Base-by-base conservation (phyloP, 2,888 invertebrate genomes). In the Hemistola chrysoprasaria region DNA sequence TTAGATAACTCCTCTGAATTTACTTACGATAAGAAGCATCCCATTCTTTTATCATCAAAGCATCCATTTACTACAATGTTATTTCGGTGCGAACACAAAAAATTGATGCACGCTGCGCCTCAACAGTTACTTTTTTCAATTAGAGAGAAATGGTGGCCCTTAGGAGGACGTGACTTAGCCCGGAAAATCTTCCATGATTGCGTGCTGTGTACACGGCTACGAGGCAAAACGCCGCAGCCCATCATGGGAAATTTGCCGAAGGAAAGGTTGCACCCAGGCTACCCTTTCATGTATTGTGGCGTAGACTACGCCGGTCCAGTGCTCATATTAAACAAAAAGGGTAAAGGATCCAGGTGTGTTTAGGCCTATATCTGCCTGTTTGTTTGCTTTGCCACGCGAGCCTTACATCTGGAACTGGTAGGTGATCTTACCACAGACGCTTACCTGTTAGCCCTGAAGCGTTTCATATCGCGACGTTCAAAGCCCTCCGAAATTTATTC, bases 101-200 rank as follows among this genome's bases (percentile, higher is more conserved):
- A 32, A 6, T 25, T 44, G 1, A 11, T 47, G 0, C 44, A 50
- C 8, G 41, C 47, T n/a, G 44, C 41, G 2, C 47, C 35, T 6
- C 33, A 44, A 6, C n/a, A 37, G 3, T 22, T 50, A 2, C 28
- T 50, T 2, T 23, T 44, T 1, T 16, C 24, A 0, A 16, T 50
- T 5, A 20, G 43, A 6, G 41, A 49, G 8, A 36, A 6, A 4
- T 53, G 40, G 27, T 55, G 53, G 52, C 40, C 48, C 2, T 16
- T 52, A 10, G 50, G 51, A 0, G 53, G 56, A 0, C 33, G 53
- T 9, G 41, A 37, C 11, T 22, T 53, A 10, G 44, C 53, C 1
- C 45, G 34, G 22, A n/a, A 9, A 10, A 28, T 9, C 6, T 7
- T 27, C n/a, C 40, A 33, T 36, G 10, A 20, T 3, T 40, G 36